Evolutionary conservation across 1,140 invertebrate species (phyloP), one percentile per base, ranked within the genome.

Genomic region (Brevipalpus yothersi): DNA sequence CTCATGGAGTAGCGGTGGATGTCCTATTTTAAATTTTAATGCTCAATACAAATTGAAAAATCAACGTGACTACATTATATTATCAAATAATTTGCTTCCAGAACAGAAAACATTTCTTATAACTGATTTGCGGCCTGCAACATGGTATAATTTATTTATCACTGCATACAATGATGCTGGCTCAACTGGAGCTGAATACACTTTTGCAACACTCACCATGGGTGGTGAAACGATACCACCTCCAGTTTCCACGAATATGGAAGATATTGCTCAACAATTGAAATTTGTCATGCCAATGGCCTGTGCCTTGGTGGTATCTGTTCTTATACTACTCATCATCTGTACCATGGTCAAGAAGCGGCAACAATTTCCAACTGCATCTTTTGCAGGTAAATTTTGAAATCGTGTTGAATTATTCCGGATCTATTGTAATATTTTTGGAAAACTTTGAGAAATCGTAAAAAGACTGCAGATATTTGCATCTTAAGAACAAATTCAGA

Each of bases 61-160:
- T 53, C n/a, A 51, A 19, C 89, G 69, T 17, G 64, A 67, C 12
- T 71, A 67, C 67, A 67, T 63, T 9, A 41, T 64, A 13, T 53
- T 67, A 9, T 56, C 60, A 11, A 62, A 61, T 23, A 57, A 58
- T 12, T 41, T 56, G 0, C 39, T 64, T 5, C 83, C 85, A 4
- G 58, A 64, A 17, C 61, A 62, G 47, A 88, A 89, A 69, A 90
- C 88, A 67, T 84, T 89, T 8, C 56, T 58, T 1, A 83, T 93
- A 41, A 74, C 88, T 61, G 89, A 93, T 69, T 72, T 96, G 63
- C 85, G 87, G 66, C 86, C 90, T 0, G 89, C 86, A 11, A 89
- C 81, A 21, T 91, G 88, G 85, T 94, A 94, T 69, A 80, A 86
- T 63, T 68, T 75, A 64, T 66, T 69, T 31, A 69, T 75, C 5